phyloP scores from a whole-genome alignment of 2,113 vertebrate species.

The Boulengeromyrus knoepffleri region DNA sequence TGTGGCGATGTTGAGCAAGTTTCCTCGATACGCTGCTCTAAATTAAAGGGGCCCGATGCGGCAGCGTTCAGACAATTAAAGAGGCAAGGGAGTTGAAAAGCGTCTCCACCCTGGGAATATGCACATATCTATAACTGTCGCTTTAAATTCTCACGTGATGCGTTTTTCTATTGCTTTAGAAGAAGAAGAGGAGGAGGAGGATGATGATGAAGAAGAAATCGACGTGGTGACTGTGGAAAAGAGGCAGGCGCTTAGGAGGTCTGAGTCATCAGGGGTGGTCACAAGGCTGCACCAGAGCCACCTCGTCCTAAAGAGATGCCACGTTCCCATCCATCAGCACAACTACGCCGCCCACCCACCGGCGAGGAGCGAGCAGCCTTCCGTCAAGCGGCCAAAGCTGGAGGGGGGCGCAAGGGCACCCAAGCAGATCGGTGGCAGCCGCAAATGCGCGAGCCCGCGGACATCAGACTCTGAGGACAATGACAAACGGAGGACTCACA shows the following conservation, averaged over 20 bases:
- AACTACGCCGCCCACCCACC: conserved; percentile 92
- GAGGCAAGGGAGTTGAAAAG: not conserved
- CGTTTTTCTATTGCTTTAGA: conserved; percentile 63
- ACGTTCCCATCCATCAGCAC: conserved; percentile 94
- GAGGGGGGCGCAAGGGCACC: conserved; percentile 68
- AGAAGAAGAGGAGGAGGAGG: conserved; percentile 52
- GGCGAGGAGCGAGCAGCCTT: conserved; percentile 75
- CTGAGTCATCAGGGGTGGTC: conserved; percentile 64
- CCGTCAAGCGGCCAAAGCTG: conserved; percentile 81
- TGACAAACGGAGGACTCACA: conserved; percentile 93
- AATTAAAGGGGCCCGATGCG: not conserved
- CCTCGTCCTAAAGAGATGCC: conserved; percentile 88
- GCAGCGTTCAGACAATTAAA: not conserved
- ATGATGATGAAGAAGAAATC: conserved; percentile 82
- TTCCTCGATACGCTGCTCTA: not conserved
- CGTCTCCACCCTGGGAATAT: not conserved
- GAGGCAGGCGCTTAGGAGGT: conserved; percentile 69
- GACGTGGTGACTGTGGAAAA: conserved; percentile 92
- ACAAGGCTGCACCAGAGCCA: conserved; percentile 77
- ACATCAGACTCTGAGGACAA: conserved; percentile 91
- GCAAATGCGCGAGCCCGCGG: conserved; percentile 84
- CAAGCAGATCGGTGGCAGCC: conserved; percentile 83
- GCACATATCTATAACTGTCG: not conserved
- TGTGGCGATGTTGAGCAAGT: not conserved
- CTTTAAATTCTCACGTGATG: not conserved